Evolutionary conservation across 2,888 invertebrate genomes (phyloP).

Genomic region (Mechanitis mazaeus): DNA sequence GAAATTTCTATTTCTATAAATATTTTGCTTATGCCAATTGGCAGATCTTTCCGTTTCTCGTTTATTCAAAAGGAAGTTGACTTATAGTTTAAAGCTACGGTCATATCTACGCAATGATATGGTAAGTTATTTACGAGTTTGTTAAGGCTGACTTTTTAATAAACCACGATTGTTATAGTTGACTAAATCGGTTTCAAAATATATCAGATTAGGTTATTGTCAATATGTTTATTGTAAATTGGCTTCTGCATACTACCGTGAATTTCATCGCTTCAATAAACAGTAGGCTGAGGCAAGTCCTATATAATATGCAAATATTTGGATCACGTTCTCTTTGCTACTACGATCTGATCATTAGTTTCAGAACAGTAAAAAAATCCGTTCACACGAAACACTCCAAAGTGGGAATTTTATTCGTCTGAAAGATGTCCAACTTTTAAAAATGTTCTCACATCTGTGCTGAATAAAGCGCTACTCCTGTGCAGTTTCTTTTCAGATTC

Average conservation of each 20-base stretch:
- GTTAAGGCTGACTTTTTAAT: neutral
- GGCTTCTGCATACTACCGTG: conserved; percentile 10
- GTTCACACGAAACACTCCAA: neutral
- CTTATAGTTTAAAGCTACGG: no score
- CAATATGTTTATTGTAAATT: conserved; percentile 8
- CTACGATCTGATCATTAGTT: neutral
- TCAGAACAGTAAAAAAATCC: neutral
- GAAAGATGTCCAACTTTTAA: conserved; percentile 21
- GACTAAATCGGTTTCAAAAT: neutral
- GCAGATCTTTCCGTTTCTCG: no score
- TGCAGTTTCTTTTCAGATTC: conserved; percentile 3
- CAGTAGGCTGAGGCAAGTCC: conserved; percentile 6
- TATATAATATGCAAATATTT: conserved; percentile 13
- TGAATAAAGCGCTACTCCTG: conserved; percentile 12
- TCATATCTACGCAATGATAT: no score
- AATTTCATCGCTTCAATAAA: conserved; percentile 9
- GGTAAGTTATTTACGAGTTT: neutral
- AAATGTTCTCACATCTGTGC: conserved; percentile 17
- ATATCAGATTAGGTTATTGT: neutral
- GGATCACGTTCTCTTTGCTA: conserved; percentile 5
- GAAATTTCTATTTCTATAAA: no score
- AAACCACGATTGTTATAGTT: neutral
- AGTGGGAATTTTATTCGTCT: conserved; percentile 5
- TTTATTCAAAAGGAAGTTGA: no score
- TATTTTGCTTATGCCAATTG: no score